phyloP scores from a whole-genome alignment of 2,888 invertebrate genomes.

The Latrodectus elegans region DNA sequence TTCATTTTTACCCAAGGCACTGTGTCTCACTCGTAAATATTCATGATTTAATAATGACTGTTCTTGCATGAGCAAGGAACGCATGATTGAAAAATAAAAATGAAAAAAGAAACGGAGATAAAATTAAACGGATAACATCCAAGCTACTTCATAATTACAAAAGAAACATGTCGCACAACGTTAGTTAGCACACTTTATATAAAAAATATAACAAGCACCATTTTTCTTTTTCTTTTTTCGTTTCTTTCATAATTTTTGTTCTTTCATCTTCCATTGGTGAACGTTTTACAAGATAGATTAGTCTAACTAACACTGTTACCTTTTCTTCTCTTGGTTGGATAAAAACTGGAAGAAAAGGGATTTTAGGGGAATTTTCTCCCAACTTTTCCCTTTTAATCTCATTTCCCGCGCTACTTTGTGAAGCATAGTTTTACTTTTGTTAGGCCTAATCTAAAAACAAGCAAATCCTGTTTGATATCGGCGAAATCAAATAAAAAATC shows the following conservation, averaged over 20 bases:
- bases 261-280: neutral
- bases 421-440: constrained; percentile 7
- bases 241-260: neutral
- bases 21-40: constrained; percentile 51
- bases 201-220: neutral
- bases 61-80: constrained; percentile 53
- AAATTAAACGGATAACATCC: constrained; percentile 46
- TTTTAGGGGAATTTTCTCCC: neutral
- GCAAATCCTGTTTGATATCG: no score
- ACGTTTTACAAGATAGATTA: constrained; percentile 61
- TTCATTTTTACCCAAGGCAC: constrained; percentile 40
- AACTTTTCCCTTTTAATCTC: constrained; percentile 32
- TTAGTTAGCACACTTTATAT: neutral
- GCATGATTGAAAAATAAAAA: neutral
- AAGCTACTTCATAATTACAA: constrained; percentile 56
- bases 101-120: constrained; percentile 10
- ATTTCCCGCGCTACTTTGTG: constrained; percentile 26
- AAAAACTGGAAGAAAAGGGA: neutral
- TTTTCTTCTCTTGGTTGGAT: constrained; percentile 4
- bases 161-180: constrained; percentile 30
- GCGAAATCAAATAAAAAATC: no score
- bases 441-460: neutral
- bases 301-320: constrained; percentile 50
- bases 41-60: constrained; percentile 56
- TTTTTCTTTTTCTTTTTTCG: neutral